Evolutionary conservation across 2,888 invertebrate genomes (phyloP).

Genomic region (Hypena proboscidalis): DNA sequence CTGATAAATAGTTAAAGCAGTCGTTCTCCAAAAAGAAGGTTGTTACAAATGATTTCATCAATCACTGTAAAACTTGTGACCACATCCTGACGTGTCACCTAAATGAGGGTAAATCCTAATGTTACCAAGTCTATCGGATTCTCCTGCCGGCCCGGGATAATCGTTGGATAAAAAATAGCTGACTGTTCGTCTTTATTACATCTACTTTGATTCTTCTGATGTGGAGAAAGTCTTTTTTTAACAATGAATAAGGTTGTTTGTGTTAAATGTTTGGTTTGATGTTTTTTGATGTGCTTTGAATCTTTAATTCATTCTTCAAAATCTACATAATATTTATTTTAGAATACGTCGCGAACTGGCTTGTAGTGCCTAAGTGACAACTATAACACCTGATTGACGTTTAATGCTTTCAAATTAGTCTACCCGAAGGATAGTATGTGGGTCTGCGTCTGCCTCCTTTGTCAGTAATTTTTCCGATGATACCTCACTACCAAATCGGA

Average conservation of each 20-base stretch:
- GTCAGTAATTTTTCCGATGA: too few species aligned
- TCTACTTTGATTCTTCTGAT: conserved; percentile 1
- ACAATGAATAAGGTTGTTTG: not conserved
- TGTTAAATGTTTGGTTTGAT: not conserved
- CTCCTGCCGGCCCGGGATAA: conserved; percentile 2
- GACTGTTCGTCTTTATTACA: conserved; percentile 9
- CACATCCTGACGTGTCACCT: conserved; percentile 2
- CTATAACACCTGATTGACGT: too few species aligned
- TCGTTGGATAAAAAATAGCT: conserved; percentile 5
- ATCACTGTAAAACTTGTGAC: conserved; percentile 3
- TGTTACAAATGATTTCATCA: conserved; percentile 9
- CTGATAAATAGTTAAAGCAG: too few species aligned
- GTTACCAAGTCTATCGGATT: conserved; percentile 3
- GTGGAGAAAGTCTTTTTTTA: not conserved
- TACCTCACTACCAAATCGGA: too few species aligned
- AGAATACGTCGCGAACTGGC: too few species aligned
- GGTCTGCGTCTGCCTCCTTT: too few species aligned
- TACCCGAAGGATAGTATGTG: too few species aligned
- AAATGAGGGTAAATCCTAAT: conserved; percentile 14
- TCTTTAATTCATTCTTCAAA: too few species aligned
- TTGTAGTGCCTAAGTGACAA: too few species aligned
- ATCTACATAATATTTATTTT: too few species aligned
- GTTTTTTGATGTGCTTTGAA: too few species aligned
- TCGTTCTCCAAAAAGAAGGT: not conserved
- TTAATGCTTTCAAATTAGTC: too few species aligned